Conservation (phyloP, 2,113 vertebrate species). For the Daboia siamensis region DNA sequence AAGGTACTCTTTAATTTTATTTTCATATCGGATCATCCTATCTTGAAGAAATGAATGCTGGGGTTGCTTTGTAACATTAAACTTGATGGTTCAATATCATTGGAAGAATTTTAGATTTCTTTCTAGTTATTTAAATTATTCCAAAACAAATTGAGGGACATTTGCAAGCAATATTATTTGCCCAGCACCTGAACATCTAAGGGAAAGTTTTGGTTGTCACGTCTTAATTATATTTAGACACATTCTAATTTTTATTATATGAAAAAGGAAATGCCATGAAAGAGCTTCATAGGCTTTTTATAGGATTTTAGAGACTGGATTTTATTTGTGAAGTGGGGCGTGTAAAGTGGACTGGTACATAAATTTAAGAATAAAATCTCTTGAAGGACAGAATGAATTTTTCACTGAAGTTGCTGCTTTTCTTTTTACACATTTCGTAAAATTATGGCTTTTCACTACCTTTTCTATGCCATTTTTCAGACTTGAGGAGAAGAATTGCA, state of each 20-base stretch:
- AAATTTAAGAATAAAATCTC: slow-evolving; percentile 8
- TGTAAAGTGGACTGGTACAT: neutral
- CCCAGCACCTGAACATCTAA: slow-evolving; percentile 20
- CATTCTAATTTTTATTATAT: neutral
- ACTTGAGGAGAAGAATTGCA: neutral
- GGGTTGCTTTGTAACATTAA: slow-evolving; percentile 9
- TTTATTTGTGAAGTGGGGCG: neutral
- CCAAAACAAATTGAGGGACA: neutral
- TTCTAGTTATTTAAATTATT: slow-evolving; percentile 15
- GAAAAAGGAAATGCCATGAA: neutral
- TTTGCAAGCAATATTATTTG: neutral
- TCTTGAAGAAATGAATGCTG: neutral
- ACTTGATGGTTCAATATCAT: neutral
- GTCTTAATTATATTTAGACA: neutral
- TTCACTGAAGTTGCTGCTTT: neutral
- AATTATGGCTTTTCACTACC: neutral
- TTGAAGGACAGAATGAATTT: neutral
- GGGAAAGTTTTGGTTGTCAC: slow-evolving; percentile 19
- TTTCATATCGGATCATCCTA: neutral
- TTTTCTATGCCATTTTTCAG: neutral
- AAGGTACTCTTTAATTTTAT: slow-evolving; percentile 4
- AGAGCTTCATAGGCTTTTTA: slow-evolving; percentile 3
- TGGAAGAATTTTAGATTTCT: neutral
- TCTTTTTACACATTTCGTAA: neutral
- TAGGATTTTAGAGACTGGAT: neutral